Conservation (phyloP, 2,113 vertebrate species). For the rat (Rattus norvegicus) region GRCr8 NC_086019.1:209720501-209721000, state of each 20-base stretch:
- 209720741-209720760: background rate
- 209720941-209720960: background rate
- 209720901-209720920: background rate
- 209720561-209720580: fast-evolving
- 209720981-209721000: no score
- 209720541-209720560: background rate
- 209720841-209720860: fast-evolving
- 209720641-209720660: background rate
- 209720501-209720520: fast-evolving
- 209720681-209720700: background rate
- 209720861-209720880: fast-evolving
- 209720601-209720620: background rate
- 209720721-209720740: background rate
- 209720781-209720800: background rate
- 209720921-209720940: background rate
- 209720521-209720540: background rate
- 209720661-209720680: background rate
- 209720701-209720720: fast-evolving
- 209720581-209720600: background rate
- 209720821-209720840: fast-evolving
- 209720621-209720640: no score
- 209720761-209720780: background rate
- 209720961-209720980: background rate
- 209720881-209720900: fast-evolving
- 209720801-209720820: background rate